A percentile compares a stretch with the other conserved stretches of the same genome.
These are phyloP conservation scores for Hemicentrotus pulcherrimus DNA, from an alignment of 35 echinoderm and acorn worm genomes.

Conservation along the genomic window DNA sequence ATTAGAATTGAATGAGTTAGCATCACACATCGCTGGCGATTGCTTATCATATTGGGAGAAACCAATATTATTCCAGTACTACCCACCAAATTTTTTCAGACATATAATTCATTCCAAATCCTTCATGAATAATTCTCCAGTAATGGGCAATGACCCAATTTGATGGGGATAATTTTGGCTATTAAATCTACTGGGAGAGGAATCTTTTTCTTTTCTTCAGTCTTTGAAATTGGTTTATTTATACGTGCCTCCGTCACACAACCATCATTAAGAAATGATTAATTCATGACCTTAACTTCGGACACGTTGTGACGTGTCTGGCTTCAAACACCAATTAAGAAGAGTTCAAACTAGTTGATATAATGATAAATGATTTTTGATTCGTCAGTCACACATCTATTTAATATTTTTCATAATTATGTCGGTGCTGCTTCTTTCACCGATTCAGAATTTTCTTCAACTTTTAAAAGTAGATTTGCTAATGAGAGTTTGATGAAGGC, in stretches of 20 bases:
- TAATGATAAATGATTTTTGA: no score
- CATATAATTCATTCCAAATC: neutral
- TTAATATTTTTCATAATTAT: no score
- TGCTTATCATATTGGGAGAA: neutral
- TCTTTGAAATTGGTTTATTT: neutral
- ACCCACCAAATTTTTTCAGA: neutral
- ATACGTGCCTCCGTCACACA: neutral
- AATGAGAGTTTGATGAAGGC: neutral
- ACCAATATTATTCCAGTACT: neutral
- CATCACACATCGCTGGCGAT: neutral
- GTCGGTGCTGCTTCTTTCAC: no score
- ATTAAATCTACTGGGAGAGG: neutral
- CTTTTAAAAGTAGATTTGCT: neutral
- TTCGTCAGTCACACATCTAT: no score
- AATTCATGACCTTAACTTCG: neutral
- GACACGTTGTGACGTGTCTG: neutral
- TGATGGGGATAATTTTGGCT: neutral
- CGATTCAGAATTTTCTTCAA: no score
- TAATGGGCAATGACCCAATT: neutral
- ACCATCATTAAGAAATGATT: neutral
- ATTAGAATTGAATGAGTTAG: neutral
- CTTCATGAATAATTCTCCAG: neutral
- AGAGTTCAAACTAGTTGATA: no score
- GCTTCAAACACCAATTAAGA: neutral
- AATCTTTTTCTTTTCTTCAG: neutral